Base-by-base conservation (phyloP, 2,888 invertebrate species). In the Autographa gamma region DNA sequence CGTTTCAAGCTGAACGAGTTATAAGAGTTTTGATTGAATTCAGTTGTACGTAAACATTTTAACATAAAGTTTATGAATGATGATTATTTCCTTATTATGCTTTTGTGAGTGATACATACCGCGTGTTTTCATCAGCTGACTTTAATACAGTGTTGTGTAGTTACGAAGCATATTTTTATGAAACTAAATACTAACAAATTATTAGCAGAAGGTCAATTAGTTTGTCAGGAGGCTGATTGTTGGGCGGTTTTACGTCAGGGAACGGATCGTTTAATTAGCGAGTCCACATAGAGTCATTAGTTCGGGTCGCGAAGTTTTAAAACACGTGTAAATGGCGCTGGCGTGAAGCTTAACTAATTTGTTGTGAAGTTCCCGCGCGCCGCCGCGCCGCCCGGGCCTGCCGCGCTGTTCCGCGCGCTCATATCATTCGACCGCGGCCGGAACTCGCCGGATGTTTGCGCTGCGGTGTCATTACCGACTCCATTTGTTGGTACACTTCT, bases 301-400 rank as follows among this genome's bases (percentile, higher is more conserved):
- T 19, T n/a, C 9, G 54, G 11, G 19, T 54, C 54, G 52, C 52
- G 54, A 54, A 19, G 54, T 54, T 54, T 19, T 54, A 19, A 54
- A 54, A 54, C 19, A 54, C 19, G 54, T 52, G 18, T 54, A 11
- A 19, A 19, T 19, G 54, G 9, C 9, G 19, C 19, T 11, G 48
- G 54, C 19, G 54, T 54, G 54, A 54, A 9, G 18, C 54, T 48
- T 54, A 19, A 54, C 54, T 54, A 54, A 54, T 54, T 19, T 19
- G 54, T 54, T 18, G 54, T 11, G 54, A 54, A 19, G 11, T 54
- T 18, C 2, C 9, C 52, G 4, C 6, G n/a, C 16, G 16, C 14
- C 6, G 43, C 5, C 6, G 14, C 43, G 43, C 43, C 25, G 25
- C 2, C 9, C 52, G 4, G 0, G n/a, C 16, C 14, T n/a, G 43